These are phyloP conservation scores for Nomada flava DNA, from an alignment of 2,888 invertebrate species.

Conservation along the genomic window DNA sequence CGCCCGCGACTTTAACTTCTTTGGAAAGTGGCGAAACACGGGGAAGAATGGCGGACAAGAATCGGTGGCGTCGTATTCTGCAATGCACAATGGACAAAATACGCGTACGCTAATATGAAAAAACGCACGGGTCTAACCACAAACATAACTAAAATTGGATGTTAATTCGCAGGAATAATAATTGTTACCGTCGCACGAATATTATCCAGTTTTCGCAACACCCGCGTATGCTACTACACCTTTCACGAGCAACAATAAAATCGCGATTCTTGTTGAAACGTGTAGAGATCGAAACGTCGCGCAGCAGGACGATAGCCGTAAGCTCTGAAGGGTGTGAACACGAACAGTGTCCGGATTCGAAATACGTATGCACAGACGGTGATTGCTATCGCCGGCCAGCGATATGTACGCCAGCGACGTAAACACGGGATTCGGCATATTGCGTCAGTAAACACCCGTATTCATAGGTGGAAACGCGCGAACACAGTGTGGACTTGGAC, in stretches of 20 bases:
- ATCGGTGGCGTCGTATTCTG: conserved; percentile 66
- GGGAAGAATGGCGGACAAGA: conserved; percentile 7
- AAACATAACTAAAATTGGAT: neutral
- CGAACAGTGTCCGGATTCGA: conserved; percentile 20
- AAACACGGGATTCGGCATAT: conserved; percentile 71
- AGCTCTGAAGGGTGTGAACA: conserved; percentile 4
- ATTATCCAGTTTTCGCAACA: no score
- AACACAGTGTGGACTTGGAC: conserved; percentile 37
- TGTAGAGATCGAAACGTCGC: neutral
- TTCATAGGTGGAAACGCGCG: conserved; percentile 66
- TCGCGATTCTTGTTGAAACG: neutral
- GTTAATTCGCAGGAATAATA: no score
- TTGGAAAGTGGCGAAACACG: neutral
- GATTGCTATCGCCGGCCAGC: conserved; percentile 67
- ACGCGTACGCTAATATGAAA: conserved; percentile 21
- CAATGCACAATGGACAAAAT: conserved; percentile 55
- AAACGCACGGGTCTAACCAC: conserved; percentile 33
- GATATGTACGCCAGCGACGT: conserved; percentile 65
- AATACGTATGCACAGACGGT: conserved; percentile 51
- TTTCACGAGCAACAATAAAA: neutral
- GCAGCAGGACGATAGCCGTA: conserved; percentile 3
- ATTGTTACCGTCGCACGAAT: no score
- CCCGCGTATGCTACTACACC: no score
- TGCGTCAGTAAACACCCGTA: conserved; percentile 68
- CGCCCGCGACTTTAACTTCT: conserved; percentile 64